Evolutionary conservation across 2,888 invertebrate genomes (phyloP), one percentile per base, ranked within the genome.

Genomic region (Cyclophora punctaria): DNA sequence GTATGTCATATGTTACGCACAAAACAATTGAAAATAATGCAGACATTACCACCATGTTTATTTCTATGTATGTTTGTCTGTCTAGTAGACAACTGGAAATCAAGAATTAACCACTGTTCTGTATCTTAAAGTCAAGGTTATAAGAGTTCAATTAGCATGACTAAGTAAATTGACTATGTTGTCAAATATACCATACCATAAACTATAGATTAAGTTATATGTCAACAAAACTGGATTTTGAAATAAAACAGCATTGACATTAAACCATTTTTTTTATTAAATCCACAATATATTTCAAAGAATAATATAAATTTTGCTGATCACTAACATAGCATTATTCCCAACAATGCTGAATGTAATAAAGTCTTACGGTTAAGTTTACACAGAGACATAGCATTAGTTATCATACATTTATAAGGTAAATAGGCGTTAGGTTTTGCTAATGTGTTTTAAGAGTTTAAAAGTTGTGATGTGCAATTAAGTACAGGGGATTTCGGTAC

Each of bases 221-320:
- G 20, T 20, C 20, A 20, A 20, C 20, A 20, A 20, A 20, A 20
- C 20, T 20, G 20, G 20, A 20, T 20, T 20, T 20, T 20, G 20
- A 67, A 83, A 77, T 80, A 52, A 86, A 82, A 85, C 71, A 64
- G 54, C 20, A 64, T 72, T 80, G 73, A 80, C 79, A 72, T 78
- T 77, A 77, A 78, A 78, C 71, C 64, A 60, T 83, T 83, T 86
- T 83, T 84, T 86, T 85, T 88, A 86, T 85, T 87, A 84, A 87
- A 86, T 85, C 74, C 80, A 86, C 80, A 86, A 83, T 86, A 86
- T 83, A 81, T 84, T 82, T 86, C 84, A 83, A 86, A 86, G 87
- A 86, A 88, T 86, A 86, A 75, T 87, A 85, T 78, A 87, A 86
- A 85, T 78, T 80, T 84, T 75, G 75, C 78, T 72, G 75, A 73